Evolutionary conservation across 2,888 invertebrate genomes (phyloP).

Genomic region (Tubulanus polymorphus): DNA sequence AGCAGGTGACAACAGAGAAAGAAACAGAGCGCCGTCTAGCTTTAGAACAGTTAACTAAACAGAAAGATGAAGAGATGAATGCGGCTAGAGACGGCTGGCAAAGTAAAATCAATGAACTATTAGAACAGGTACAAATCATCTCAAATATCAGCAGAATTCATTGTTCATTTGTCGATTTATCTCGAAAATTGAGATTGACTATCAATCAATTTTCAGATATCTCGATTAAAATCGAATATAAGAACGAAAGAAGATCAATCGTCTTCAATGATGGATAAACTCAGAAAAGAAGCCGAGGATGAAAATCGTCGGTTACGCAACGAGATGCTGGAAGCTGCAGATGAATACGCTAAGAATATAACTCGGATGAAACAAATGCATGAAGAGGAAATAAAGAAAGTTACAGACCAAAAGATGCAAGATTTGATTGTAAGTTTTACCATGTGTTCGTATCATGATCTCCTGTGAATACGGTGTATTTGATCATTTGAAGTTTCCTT

Average conservation of each 20-base stretch:
- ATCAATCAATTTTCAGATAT: conserved; percentile 21
- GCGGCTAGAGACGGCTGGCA: conserved; percentile 35
- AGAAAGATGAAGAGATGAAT: conserved; percentile 39
- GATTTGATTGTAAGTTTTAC: not conserved
- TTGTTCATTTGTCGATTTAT: no score
- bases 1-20: conserved; percentile 39
- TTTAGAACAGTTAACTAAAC: conserved; percentile 34
- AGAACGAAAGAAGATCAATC: conserved; percentile 21
- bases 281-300: conserved; percentile 28
- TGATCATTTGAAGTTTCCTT: not conserved
- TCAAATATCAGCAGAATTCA: no score
- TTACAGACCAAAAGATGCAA: conserved; percentile 23
- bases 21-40: conserved; percentile 45
- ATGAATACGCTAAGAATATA: conserved; percentile 36
- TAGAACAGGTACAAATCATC: conserved; percentile 37
- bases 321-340: conserved; percentile 32
- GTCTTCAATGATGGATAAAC: conserved; percentile 26
- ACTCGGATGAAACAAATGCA: conserved; percentile 30
- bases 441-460: not conserved
- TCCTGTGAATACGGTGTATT: no score
- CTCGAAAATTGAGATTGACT: no score
- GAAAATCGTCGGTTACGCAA: conserved; percentile 31
- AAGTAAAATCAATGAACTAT: conserved; percentile 33
- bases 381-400: conserved; percentile 22
- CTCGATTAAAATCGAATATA: conserved; percentile 24